These are phyloP conservation scores for Hydropsyche tenuis DNA, from an alignment of 1,140 invertebrate genomes.

Conservation along the genomic window DNA sequence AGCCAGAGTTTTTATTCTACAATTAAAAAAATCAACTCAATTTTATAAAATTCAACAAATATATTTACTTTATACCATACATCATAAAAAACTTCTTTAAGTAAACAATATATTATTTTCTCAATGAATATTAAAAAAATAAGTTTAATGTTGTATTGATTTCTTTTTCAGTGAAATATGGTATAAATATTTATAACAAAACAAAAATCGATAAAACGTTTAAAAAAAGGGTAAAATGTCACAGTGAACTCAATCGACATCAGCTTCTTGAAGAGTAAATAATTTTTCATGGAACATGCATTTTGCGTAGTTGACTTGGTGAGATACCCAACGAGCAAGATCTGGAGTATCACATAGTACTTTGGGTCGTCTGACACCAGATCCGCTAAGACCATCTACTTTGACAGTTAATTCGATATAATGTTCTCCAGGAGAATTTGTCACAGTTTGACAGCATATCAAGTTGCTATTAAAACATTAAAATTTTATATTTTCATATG, in stretches of 20 bases:
- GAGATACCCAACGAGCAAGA: constrained; percentile 78
- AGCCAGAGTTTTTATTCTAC: neutral
- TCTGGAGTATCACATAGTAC: constrained; percentile 82
- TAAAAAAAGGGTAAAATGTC: constrained; percentile 3
- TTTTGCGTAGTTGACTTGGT: constrained; percentile 81
- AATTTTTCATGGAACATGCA: constrained; percentile 82
- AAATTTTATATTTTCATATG: constrained; percentile 24
- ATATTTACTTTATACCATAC: too few relatives aligned
- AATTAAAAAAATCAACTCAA: neutral
- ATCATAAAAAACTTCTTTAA: too few relatives aligned
- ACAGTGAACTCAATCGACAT: constrained; percentile 32
- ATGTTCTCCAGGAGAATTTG: constrained; percentile 63
- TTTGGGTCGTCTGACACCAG: constrained; percentile 72
- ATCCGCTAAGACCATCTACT: constrained; percentile 60
- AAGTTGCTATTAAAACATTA: constrained; percentile 63
- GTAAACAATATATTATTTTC: neutral
- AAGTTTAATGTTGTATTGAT: too few relatives aligned
- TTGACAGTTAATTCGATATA: constrained; percentile 82
- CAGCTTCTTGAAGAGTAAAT: constrained; percentile 62
- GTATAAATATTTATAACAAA: too few relatives aligned
- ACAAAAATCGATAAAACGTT: too few relatives aligned
- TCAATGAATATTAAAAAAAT: too few relatives aligned
- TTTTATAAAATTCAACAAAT: too few relatives aligned
- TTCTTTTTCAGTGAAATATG: too few relatives aligned
- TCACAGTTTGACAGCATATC: constrained; percentile 66